Evolutionary conservation across 2,797 vertebrate genomes (phyloP).

Genomic region (Aeoliscus strigatus): DNA sequence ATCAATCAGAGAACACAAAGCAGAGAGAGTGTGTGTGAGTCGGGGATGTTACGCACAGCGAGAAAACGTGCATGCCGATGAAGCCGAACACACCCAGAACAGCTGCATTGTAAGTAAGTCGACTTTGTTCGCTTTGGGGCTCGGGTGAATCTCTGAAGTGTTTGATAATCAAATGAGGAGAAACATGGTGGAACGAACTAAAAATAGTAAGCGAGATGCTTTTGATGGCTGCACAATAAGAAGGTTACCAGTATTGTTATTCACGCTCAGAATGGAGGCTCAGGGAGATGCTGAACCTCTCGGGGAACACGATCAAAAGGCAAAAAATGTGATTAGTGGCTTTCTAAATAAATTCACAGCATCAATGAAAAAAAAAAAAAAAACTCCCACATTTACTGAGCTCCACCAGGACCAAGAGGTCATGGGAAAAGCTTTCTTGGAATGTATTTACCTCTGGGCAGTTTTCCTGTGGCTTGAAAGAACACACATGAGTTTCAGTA

Average conservation of each 20-base stretch:
- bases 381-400: constrained; percentile 2
- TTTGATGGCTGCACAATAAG: constrained; percentile 40
- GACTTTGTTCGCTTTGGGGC: constrained; percentile 43
- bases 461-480: constrained; percentile 18
- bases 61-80: constrained; percentile 56
- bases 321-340: constrained; percentile 28
- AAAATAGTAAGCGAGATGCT: constrained; percentile 46
- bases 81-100: constrained; percentile 41
- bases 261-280: constrained; percentile 31
- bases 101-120: constrained; percentile 52
- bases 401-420: constrained; percentile 41
- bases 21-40: no score
- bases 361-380: no score
- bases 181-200: constrained; percentile 24
- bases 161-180: constrained; percentile 55
- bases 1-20: constrained; percentile 65
- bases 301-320: constrained; percentile 49
- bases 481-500: constrained; percentile 45
- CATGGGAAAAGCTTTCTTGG: constrained; percentile 61
- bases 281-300: constrained; percentile 22
- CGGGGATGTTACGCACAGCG: constrained; percentile 43
- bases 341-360: no score
- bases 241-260: constrained; percentile 47
- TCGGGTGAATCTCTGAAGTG: constrained; percentile 32
- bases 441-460: no score